Evolutionary conservation across 2,888 invertebrate species (phyloP), one percentile per base, ranked within the genome.

Genomic region (Noctua comes): DNA sequence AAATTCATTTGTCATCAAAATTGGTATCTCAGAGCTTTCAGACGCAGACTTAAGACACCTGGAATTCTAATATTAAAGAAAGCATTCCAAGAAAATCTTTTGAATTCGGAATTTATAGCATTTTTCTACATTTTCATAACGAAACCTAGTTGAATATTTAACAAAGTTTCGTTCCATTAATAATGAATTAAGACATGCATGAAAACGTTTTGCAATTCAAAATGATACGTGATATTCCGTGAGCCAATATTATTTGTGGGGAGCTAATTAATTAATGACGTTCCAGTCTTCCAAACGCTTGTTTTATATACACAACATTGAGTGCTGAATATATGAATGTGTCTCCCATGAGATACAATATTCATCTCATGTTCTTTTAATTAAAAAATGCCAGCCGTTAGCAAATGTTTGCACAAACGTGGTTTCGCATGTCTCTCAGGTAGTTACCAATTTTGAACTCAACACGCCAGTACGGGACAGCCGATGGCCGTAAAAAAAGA

Each of bases 191-290:
- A 84, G n/a, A 64, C 8, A 64, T 66, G 43, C 31, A 73, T 57
- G 70, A 75, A 73, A 83, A 66, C 13, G 27, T 62, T 84, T 76
- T 66, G 40, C 59, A 68, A 85, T 83, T 77, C 65, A 46, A 16
- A 66, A 57, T 57, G 57, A 54, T 46, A 73, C 65, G 65, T 84
- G 65, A 72, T 79, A 74, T 73, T 84, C 4, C 21, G 59, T 57
- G 27, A 57, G 48, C 24, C 76, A 84, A 80, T 84, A 76, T 74
- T 40, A 87, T 80, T 84, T 84, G 71, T 74, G 87, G 75, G 68
- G 3, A 59, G 36, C 7, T 76, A 71, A 79, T 76, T 76, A 84
- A 79, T 87, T 74, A 76, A 80, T 74, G 36, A 57, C 13, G 46
- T 57, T 48, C 43, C 62, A 64, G 40, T 74, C 65, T 75, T 77